Evolutionary conservation across 2,888 invertebrate genomes (phyloP).

Genomic region (Glaucopsyche alexis): DNA sequence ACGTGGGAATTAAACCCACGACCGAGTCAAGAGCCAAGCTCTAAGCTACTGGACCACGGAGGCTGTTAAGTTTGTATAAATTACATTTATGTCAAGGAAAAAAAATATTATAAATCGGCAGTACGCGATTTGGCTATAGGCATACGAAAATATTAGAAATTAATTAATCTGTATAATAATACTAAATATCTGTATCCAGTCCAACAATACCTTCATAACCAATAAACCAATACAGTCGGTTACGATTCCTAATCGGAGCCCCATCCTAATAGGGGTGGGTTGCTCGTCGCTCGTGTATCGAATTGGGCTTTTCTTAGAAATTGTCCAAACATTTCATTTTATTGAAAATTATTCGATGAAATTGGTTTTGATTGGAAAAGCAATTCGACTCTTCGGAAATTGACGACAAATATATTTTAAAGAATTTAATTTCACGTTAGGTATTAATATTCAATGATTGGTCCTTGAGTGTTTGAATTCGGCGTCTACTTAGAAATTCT

Average conservation of each 20-base stretch:
- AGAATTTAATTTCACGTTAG: neutral
- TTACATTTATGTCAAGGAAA: too few relatives aligned
- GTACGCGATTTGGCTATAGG: too few relatives aligned
- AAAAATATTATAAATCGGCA: too few relatives aligned
- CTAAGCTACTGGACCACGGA: too few relatives aligned
- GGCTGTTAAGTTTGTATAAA: too few relatives aligned
- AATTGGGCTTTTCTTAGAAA: neutral
- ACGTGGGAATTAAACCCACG: too few relatives aligned
- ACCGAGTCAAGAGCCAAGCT: too few relatives aligned
- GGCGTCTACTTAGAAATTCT: neutral
- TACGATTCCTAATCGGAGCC: neutral
- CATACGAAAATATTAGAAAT: too few relatives aligned
- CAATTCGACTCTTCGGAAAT: constrained; percentile 1
- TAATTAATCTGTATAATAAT: too few relatives aligned
- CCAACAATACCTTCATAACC: neutral
- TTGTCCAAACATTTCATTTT: neutral
- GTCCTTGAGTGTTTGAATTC: neutral
- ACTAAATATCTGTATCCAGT: neutral
- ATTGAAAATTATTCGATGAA: neutral
- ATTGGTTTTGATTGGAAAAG: constrained; percentile 18
- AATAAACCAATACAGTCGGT: neutral
- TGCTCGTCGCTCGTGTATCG: neutral
- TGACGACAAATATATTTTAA: constrained; percentile 2
- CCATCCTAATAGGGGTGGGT: neutral
- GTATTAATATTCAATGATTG: constrained; percentile 1